These are phyloP conservation scores for Kryptolebias marmoratus DNA, from an alignment of 2,113 vertebrate species.

Conservation along the genomic window DNA sequence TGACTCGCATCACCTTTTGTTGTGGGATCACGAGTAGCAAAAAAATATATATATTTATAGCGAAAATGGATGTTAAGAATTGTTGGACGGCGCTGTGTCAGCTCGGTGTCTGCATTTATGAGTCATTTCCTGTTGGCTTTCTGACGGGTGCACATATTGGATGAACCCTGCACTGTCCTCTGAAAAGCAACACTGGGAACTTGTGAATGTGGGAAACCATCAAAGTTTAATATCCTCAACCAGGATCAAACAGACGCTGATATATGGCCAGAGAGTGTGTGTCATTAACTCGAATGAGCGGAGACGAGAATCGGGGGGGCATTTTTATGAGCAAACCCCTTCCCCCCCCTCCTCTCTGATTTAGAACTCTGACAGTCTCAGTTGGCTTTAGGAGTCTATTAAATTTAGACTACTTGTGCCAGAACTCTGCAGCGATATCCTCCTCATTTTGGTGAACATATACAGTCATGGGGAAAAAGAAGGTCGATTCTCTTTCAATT, in stretches of 20 bases:
- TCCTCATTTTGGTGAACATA: slow-evolving; percentile 12
- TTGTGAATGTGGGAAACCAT: slow-evolving; percentile 48
- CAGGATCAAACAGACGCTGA: slow-evolving; percentile 69
- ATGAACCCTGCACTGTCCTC: slow-evolving; percentile 46
- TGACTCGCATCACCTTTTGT: slow-evolving; percentile 41
- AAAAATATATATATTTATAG: slow-evolving; percentile 10
- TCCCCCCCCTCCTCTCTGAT: slow-evolving; percentile 55
- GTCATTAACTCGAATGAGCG: slow-evolving; percentile 71
- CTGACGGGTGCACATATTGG: slow-evolving; percentile 29
- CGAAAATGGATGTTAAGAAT: slow-evolving; percentile 33
- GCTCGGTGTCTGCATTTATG: slow-evolving; percentile 36
- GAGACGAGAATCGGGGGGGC: slow-evolving; percentile 52
- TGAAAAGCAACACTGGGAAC: slow-evolving; percentile 28
- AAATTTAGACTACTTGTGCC: slow-evolving; percentile 56
- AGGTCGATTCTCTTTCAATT: no score
- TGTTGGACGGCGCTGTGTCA: slow-evolving; percentile 16
- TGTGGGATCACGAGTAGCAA: slow-evolving; percentile 20
- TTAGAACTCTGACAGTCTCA: slow-evolving; percentile 69
- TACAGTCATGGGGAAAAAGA: no score
- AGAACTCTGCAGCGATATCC: slow-evolving; percentile 20
- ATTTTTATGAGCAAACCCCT: slow-evolving; percentile 60
- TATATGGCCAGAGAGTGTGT: slow-evolving; percentile 55
- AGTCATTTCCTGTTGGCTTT: slow-evolving; percentile 50
- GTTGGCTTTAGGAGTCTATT: slow-evolving; percentile 59
- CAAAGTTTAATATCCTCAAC: slow-evolving; percentile 73